Percentiles rank a stretch among this genome's conserved stretches.
phyloP scores from a whole-genome alignment of 2,888 invertebrate species.

The Scotopteryx bipunctaria region DNA sequence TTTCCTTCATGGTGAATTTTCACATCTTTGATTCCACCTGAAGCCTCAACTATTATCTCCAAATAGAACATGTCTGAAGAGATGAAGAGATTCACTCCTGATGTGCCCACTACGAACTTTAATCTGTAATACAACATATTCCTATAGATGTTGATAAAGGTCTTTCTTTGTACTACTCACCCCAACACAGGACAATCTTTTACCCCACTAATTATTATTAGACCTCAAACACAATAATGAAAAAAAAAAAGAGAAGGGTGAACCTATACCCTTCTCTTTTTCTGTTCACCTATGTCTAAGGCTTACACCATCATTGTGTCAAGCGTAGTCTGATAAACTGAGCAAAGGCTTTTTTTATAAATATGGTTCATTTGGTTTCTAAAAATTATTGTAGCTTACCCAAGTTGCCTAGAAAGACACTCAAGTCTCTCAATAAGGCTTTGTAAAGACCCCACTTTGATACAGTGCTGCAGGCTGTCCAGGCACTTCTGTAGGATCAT shows the following conservation, averaged over 20 bases:
- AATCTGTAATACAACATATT: constrained; percentile 80
- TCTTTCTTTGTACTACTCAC: too few relatives aligned
- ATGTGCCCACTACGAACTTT: constrained; percentile 93
- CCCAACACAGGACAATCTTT: too few relatives aligned
- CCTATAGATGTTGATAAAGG: neutral
- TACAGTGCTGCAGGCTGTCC: constrained; percentile 96
- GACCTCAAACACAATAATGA: too few relatives aligned
- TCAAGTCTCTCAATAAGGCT: constrained; percentile 96
- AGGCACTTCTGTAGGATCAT: constrained; percentile 94
- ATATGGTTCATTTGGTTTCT: neutral
- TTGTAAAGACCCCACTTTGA: constrained; percentile 95
- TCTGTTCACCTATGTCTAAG: too few relatives aligned
- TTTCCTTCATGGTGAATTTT: constrained; percentile 95
- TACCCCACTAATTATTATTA: too few relatives aligned
- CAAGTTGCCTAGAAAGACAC: constrained; percentile 94
- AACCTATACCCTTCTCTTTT: too few relatives aligned
- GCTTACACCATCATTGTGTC: too few relatives aligned
- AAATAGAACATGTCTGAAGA: constrained; percentile 98
- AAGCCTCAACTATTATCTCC: constrained; percentile 93
- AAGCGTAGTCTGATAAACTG: too few relatives aligned
- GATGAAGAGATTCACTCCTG: constrained; percentile 93
- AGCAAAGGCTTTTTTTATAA: too few relatives aligned
- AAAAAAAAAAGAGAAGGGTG: too few relatives aligned
- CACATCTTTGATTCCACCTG: constrained; percentile 94
- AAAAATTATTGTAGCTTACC: constrained; percentile 71